Percentiles rank a stretch among this genome's conserved stretches.
These are phyloP conservation scores for Eledona agricola DNA, from an alignment of 2,888 invertebrate genomes.

Conservation along the genomic window DNA sequence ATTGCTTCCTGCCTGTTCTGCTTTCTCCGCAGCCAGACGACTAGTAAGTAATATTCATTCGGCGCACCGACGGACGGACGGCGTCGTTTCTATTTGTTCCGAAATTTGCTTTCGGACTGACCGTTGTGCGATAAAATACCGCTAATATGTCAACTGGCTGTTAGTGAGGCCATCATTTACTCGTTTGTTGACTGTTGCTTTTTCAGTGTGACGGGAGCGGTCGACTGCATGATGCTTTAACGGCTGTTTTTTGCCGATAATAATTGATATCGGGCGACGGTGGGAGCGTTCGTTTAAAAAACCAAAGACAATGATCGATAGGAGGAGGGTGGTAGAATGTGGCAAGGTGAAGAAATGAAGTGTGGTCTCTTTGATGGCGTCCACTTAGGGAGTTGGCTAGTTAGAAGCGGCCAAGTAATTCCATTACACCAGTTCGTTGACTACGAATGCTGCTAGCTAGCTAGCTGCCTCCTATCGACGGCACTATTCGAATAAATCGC, in stretches of 20 bases:
- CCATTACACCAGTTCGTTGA: constrained; percentile 37
- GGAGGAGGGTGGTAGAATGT: constrained; percentile 22
- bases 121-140: constrained; percentile 58
- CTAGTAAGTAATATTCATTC: constrained; percentile 59
- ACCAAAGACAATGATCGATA: constrained; percentile 21
- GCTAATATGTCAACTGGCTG: constrained; percentile 57
- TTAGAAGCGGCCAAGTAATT: constrained; percentile 45
- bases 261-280: constrained; percentile 5
- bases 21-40: constrained; percentile 54
- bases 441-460: constrained; percentile 45
- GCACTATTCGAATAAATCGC: constrained; percentile 43
- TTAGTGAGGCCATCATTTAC: constrained; percentile 58
- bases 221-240: constrained; percentile 37
- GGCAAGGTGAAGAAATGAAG: constrained; percentile 40
- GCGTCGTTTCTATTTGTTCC: constrained; percentile 60
- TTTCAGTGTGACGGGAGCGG: constrained; percentile 49
- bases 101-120: constrained; percentile 59
- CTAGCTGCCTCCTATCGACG: constrained; percentile 40
- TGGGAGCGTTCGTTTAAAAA: not conserved
- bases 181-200: constrained; percentile 58
- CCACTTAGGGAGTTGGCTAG: constrained; percentile 46
- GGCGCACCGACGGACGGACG: constrained; percentile 43
- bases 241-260: constrained; percentile 23
- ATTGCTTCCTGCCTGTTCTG: constrained; percentile 60
- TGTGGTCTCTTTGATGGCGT: constrained; percentile 52